A percentile compares a stretch with the other conserved stretches of the same genome.
These are phyloP conservation scores for Odontocerum albicorne DNA, from an alignment of 2,888 invertebrate genomes.

Conservation along the genomic window DNA sequence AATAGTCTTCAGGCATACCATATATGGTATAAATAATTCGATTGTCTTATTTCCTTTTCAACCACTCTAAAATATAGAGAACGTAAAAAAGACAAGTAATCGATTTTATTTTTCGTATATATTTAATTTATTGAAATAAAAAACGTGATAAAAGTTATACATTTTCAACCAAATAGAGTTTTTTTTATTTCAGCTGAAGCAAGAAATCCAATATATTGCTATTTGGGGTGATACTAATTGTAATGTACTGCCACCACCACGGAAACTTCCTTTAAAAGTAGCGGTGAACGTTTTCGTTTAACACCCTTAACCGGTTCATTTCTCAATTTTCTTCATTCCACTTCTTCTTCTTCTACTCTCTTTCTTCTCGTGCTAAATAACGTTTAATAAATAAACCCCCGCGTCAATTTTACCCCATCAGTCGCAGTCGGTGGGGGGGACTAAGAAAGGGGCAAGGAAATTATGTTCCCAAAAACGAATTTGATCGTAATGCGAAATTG, in stretches of 20 bases:
- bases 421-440: not conserved
- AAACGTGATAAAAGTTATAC: too few relatives aligned
- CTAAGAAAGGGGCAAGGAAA: constrained; percentile 11
- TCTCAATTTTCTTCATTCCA: constrained; percentile 52
- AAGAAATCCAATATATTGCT: too few relatives aligned
- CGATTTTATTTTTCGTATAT: too few relatives aligned
- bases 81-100: too few relatives aligned
- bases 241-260: constrained; percentile 10
- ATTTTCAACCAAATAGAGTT: too few relatives aligned
- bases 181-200: too few relatives aligned
- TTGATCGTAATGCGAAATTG: constrained; percentile 10
- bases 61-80: too few relatives aligned
- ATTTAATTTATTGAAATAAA: too few relatives aligned
- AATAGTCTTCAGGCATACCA: too few relatives aligned
- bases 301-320: constrained; percentile 60
- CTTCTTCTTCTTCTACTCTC: constrained; percentile 10
- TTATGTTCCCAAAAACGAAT: constrained; percentile 7
- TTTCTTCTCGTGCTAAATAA: constrained; percentile 30
- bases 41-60: too few relatives aligned
- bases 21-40: too few relatives aligned
- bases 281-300: constrained; percentile 46
- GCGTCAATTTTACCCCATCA: constrained; percentile 6
- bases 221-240: constrained; percentile 5
- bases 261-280: constrained; percentile 25
- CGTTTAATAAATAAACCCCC: constrained; percentile 31